Conservation (phyloP, 2,888 invertebrate genomes). For the Drosophila prolongata region DNA sequence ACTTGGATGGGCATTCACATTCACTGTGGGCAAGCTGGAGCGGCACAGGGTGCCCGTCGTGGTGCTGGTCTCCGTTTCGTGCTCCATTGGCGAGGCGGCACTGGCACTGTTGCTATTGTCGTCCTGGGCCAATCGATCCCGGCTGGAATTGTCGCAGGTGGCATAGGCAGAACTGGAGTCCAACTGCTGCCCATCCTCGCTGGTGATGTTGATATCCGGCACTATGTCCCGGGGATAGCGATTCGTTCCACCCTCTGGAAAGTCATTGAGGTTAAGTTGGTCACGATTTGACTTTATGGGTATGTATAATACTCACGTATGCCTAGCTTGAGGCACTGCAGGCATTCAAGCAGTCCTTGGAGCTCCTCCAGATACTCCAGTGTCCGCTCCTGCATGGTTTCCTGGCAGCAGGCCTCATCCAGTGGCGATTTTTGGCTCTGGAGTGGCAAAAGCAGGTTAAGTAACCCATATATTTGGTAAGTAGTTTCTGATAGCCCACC, state of each 20-base stretch:
- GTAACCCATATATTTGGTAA: neutral
- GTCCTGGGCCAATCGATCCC: constrained; percentile 69
- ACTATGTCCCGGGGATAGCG: constrained; percentile 72
- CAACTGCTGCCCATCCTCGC: constrained; percentile 75
- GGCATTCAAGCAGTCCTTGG: constrained; percentile 76
- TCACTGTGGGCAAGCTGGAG: constrained; percentile 26
- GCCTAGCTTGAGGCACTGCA: constrained; percentile 77
- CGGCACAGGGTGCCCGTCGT: constrained; percentile 64
- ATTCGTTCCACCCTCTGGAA: constrained; percentile 73
- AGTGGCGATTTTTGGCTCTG: constrained; percentile 76
- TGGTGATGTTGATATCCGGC: constrained; percentile 83
- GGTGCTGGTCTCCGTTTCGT: constrained; percentile 71
- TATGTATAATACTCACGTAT: constrained; percentile 73
- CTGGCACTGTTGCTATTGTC: constrained; percentile 76
- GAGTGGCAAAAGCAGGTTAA: constrained; percentile 1
- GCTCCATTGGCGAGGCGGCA: constrained; percentile 70
- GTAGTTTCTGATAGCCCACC: constrained; percentile 46
- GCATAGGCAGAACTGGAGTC: constrained; percentile 56
- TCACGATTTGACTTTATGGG: accelerated
- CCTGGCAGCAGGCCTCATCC: constrained; percentile 82
- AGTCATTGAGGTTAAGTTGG: neutral
- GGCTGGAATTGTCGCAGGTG: constrained; percentile 55
- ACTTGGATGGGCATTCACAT: constrained; percentile 27
- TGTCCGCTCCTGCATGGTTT: constrained; percentile 80
- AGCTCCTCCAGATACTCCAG: constrained; percentile 79